phyloP scores from a whole-genome alignment of 2,888 invertebrate species.

The Copidosoma aretas region DNA sequence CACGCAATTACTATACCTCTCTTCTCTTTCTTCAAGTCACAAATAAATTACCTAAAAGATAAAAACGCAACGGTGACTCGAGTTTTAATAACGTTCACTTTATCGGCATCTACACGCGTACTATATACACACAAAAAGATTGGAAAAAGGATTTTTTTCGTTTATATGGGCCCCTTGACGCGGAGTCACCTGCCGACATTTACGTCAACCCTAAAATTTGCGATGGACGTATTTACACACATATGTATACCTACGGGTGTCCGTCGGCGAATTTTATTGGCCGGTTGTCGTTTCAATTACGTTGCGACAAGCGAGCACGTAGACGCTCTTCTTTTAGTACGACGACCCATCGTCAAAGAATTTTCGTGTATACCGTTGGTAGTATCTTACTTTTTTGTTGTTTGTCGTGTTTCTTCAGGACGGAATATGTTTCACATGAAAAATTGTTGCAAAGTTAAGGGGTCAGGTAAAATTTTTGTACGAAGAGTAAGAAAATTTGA shows the following conservation, averaged over 20 bases:
- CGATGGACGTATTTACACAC: constrained; percentile 3
- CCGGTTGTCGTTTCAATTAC: constrained; percentile 28
- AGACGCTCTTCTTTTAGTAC: not conserved
- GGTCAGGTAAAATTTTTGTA: too few relatives aligned
- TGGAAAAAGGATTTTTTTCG: not conserved
- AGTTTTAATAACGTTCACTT: constrained; percentile 2
- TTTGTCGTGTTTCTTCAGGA: too few relatives aligned
- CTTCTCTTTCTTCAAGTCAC: not conserved
- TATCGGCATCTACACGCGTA: constrained; percentile 9
- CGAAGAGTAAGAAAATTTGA: too few relatives aligned
- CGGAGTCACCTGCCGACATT: constrained; percentile 28
- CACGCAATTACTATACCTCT: constrained; percentile 18
- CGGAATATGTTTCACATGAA: too few relatives aligned
- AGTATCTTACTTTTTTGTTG: too few relatives aligned
- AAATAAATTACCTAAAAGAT: too few relatives aligned
- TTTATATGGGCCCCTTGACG: constrained; percentile 11
- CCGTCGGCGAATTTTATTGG: constrained; percentile 20
- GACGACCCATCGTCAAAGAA: not conserved
- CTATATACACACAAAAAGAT: not conserved
- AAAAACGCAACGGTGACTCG: not conserved
- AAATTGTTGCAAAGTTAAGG: too few relatives aligned
- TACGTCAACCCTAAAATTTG: constrained; percentile 25
- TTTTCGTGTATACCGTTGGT: constrained; percentile 24
- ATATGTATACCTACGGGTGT: constrained; percentile 5
- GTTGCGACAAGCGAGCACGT: not conserved